Conservation (phyloP, 1,140 invertebrate genomes). For the Heliconius hermathena region DNA sequence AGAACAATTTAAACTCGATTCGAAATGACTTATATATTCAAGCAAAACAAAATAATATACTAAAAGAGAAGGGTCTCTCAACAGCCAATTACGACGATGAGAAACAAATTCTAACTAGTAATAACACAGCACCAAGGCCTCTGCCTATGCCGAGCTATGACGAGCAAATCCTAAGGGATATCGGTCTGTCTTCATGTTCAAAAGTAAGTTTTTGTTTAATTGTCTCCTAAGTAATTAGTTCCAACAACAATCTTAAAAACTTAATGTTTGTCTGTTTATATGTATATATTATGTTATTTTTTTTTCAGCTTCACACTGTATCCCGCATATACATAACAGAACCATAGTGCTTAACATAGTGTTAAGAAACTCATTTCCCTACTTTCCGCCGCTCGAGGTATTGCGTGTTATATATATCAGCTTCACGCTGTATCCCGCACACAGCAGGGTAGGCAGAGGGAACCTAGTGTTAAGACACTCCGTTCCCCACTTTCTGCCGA, state of each 20-base stretch:
- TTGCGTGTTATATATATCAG: too few species aligned
- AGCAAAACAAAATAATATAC: neutral
- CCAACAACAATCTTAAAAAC: neutral
- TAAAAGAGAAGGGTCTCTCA: neutral
- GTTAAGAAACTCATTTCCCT: too few species aligned
- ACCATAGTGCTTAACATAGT: too few species aligned
- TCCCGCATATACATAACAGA: too few species aligned
- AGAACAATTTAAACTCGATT: neutral
- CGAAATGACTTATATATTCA: neutral
- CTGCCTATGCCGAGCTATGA: conserved; percentile 32
- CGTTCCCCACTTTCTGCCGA: too few species aligned
- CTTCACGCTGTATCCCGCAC: too few species aligned
- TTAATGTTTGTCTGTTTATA: neutral
- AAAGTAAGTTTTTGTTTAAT: conserved; percentile 39
- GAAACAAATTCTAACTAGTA: conserved; percentile 1
- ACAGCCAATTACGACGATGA: neutral
- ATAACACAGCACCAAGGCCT: conserved; percentile 17
- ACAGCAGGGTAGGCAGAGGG: too few species aligned
- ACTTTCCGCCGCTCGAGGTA: too few species aligned
- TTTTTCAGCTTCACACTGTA: too few species aligned
- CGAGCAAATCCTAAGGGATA: conserved; percentile 45
- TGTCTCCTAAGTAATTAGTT: neutral
- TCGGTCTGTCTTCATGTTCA: conserved; percentile 45
- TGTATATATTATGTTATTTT: neutral
- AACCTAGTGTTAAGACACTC: too few species aligned